phyloP scores from a whole-genome alignment of 1,140 invertebrate genomes.

The Drosophila orosa region DNA sequence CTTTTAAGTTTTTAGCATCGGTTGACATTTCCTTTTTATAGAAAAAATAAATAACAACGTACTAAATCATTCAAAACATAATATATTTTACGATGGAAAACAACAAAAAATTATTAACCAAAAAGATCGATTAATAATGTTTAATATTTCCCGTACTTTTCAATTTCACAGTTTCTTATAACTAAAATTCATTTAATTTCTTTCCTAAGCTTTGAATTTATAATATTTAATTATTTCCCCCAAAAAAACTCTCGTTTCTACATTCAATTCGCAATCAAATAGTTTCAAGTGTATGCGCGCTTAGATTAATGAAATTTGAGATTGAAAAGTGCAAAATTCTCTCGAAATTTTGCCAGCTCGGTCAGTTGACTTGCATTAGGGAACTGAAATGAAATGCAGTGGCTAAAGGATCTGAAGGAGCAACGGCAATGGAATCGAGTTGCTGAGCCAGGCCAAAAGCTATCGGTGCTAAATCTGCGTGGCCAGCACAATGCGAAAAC shows the following conservation, averaged over 20 bases:
- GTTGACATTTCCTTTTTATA: too few relatives aligned
- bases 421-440: conserved; percentile 30
- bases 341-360: conserved; percentile 33
- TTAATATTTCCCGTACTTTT: too few relatives aligned
- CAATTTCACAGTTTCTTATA: too few relatives aligned
- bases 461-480: conserved; percentile 60
- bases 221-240: neutral
- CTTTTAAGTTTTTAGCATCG: too few relatives aligned
- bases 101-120: too few relatives aligned
- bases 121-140: too few relatives aligned
- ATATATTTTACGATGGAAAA: too few relatives aligned
- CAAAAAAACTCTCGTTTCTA: neutral
- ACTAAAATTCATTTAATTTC: too few relatives aligned
- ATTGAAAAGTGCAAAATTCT: conserved; percentile 46
- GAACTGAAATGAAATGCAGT: conserved; percentile 21
- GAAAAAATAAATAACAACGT: too few relatives aligned
- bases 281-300: conserved; percentile 12
- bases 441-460: conserved; percentile 56
- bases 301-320: conserved; percentile 48
- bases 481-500: conserved; percentile 56
- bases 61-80: too few relatives aligned
- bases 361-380: conserved; percentile 40
- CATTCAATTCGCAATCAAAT: neutral
- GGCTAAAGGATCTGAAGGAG: conserved; percentile 6
- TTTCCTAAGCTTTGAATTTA: too few relatives aligned